These are phyloP conservation scores for Synanthedon myopaeformis DNA, from an alignment of 2,888 invertebrate species.

Conservation along the genomic window DNA sequence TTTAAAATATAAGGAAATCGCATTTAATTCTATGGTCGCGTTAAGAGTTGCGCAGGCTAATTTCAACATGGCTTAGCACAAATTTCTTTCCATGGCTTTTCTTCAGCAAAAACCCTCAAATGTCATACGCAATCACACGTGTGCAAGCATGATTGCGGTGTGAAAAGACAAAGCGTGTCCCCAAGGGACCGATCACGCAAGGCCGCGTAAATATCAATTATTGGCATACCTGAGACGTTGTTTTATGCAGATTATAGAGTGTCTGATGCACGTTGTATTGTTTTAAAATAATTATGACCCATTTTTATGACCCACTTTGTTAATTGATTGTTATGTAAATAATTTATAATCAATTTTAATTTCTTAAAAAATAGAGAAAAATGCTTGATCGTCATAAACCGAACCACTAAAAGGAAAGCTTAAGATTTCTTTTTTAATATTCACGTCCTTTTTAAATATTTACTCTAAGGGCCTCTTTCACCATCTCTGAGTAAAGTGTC, in stretches of 20 bases:
- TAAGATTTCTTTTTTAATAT: too few species aligned
- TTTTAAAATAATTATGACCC: background rate
- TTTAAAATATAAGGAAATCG: too few species aligned
- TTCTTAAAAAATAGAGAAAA: too few species aligned
- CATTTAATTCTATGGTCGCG: background rate
- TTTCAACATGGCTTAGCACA: constrained; percentile 6
- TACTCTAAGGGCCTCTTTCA: too few species aligned
- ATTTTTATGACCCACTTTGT: background rate
- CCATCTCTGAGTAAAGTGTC: too few species aligned
- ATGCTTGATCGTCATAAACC: too few species aligned
- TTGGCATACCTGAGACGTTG: constrained; percentile 21
- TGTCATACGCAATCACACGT: constrained; percentile 26
- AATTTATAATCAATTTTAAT: too few species aligned
- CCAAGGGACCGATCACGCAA: constrained; percentile 50
- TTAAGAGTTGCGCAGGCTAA: constrained; percentile 5
- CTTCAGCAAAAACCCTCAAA: constrained; percentile 23
- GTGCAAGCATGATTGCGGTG: constrained; percentile 15
- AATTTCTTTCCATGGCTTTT: constrained; percentile 19
- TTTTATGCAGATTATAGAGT: constrained; percentile 36
- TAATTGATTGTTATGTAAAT: too few species aligned
- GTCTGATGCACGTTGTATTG: background rate
- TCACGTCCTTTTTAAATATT: too few species aligned
- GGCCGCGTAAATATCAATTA: constrained; percentile 38
- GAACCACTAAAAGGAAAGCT: too few species aligned
- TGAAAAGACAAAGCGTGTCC: constrained; percentile 32